phyloP scores from a whole-genome alignment of 2,113 vertebrate genomes.

The Cryptotis parvus region DNA sequence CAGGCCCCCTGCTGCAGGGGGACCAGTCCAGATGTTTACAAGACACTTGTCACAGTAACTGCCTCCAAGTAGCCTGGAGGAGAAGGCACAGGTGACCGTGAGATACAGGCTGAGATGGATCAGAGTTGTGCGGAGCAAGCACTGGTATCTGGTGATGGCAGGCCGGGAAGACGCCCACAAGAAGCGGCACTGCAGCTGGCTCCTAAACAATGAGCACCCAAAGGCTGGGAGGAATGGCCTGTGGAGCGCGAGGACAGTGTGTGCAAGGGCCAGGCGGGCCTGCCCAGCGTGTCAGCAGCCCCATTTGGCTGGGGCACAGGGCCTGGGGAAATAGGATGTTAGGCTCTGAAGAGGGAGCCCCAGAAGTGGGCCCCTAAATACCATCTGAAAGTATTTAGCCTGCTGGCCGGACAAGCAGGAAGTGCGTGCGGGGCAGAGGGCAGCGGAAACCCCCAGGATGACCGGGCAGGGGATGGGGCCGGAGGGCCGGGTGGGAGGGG shows the following conservation, averaged over 20 bases:
- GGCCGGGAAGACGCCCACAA: background rate
- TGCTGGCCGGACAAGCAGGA: background rate
- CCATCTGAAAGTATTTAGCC: background rate
- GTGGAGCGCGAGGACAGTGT: background rate
- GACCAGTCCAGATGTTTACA: conserved; percentile 5
- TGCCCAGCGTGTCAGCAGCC: fast-evolving
- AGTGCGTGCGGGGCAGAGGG: background rate
- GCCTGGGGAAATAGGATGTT: background rate
- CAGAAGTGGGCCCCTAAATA: background rate
- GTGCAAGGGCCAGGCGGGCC: background rate
- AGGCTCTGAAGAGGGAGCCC: background rate
- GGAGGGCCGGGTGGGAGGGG: background rate
- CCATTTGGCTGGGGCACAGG: background rate
- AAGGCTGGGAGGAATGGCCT: background rate
- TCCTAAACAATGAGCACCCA: conserved; percentile 14
- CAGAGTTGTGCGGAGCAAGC: background rate
- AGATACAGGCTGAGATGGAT: background rate
- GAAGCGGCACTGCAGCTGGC: background rate
- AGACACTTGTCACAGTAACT: background rate
- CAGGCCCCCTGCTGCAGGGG: background rate
- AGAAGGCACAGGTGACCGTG: background rate
- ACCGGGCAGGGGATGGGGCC: background rate
- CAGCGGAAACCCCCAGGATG: background rate
- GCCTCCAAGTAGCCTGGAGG: background rate
- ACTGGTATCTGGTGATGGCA: background rate